Base-by-base conservation (phyloP, 2,797 vertebrate species). In the Gila robusta region DNA sequence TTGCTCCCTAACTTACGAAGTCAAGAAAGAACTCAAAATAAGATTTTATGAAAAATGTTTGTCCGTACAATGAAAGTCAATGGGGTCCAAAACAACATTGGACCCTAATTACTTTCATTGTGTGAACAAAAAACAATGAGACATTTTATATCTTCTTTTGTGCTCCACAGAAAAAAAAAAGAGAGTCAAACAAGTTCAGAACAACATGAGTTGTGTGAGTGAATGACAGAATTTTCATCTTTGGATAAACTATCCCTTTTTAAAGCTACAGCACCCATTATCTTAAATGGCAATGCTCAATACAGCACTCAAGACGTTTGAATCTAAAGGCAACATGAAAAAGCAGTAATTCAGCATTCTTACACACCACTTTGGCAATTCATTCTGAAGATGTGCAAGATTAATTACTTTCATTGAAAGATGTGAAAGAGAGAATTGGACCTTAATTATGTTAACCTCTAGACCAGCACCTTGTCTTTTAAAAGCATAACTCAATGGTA, bases 391-490 rank as follows among this genome's bases (percentile, higher is more conserved):
- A 94, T 92, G 92, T 67, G 35, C 91, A 82, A 91, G 93, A 95
- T 95, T 94, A 94, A 95, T 94, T 94, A 94, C 90, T 91, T 87
- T 93, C 93, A 93, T 92, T 93, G 92, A 93, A 91, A 92, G 92
- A 93, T 88, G 91, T 91, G 92, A 93, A 89, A 91, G 92, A 93
- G 92, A 94, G 92, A 94, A 94, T 93, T 94, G 92, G 93, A 93
- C 92, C 88, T 91, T 95, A 94, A 94, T 95, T 95, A 94, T 92
- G 94, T 95, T 95, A 95, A 95, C 94, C 92, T 95, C 94, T 87
- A 89, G 88, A 92, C 94, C 93, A 92, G 89, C 93, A 95, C 93
- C 94, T 93, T 93, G 93, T 92, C 94, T 94, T 94, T 94, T 93
- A 93, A 95, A 93, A 93, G 93, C 93, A 93, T 83, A 89, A 92